Conservation (phyloP, 1,140 invertebrate species). For the Mactra quadrangularis region DNA sequence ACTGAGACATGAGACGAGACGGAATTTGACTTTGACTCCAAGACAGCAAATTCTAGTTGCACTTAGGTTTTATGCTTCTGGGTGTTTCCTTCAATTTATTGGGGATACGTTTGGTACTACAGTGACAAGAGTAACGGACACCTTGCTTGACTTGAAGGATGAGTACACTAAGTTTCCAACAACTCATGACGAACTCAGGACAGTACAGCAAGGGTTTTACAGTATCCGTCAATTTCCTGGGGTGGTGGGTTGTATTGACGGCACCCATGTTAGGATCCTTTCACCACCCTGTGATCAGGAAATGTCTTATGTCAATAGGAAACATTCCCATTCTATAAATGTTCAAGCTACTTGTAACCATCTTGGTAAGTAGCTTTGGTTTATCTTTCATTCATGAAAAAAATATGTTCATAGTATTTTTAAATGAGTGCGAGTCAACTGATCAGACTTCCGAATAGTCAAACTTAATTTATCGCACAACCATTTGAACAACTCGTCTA, state of each 20-base stretch:
- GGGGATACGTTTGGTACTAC: conserved; percentile 56
- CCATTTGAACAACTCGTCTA: no score
- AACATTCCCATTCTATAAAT: conserved; percentile 82
- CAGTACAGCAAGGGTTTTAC: conserved; percentile 41
- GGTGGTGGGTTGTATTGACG: conserved; percentile 84
- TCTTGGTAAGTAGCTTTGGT: conserved; percentile 45
- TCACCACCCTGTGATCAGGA: conserved; percentile 82
- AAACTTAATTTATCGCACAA: no score
- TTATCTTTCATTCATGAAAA: no score
- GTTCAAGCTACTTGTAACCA: conserved; percentile 61
- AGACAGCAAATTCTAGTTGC: conserved; percentile 59
- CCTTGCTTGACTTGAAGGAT: background rate
- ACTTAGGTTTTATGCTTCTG: conserved; percentile 62
- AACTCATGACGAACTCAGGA: background rate
- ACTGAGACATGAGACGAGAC: conserved; percentile 9
- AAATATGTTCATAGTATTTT: no score
- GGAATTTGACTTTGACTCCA: conserved; percentile 2
- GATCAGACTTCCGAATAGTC: no score
- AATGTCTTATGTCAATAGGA: conserved; percentile 85
- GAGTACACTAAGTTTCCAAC: conserved; percentile 10
- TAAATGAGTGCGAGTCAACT: no score
- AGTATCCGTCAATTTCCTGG: conserved; percentile 79
- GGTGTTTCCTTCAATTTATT: conserved; percentile 56
- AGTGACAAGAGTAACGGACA: conserved; percentile 32
- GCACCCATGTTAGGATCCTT: conserved; percentile 85